phyloP scores from a whole-genome alignment of 2,888 invertebrate species.

The Zonitis immaculata region DNA sequence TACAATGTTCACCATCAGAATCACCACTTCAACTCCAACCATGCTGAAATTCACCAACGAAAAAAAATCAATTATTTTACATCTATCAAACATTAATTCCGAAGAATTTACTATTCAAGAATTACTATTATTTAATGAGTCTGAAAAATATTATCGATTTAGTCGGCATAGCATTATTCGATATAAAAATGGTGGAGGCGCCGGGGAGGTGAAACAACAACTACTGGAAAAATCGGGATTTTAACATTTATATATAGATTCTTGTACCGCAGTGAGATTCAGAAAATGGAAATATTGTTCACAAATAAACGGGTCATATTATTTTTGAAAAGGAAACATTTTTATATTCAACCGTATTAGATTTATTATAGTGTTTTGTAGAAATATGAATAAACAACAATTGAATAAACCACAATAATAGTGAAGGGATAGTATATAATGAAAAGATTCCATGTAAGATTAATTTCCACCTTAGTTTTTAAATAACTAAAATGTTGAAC shows the following conservation, averaged over 20 bases:
- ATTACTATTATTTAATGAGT: too few species aligned
- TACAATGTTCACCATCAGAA: constrained; percentile 11
- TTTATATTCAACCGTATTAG: not conserved
- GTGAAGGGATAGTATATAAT: not conserved
- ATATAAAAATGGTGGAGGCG: not conserved
- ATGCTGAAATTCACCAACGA: not conserved
- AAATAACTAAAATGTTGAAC: not conserved
- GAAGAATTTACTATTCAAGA: not conserved
- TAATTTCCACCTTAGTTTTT: not conserved
- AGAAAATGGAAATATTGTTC: not conserved
- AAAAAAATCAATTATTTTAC: not conserved
- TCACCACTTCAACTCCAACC: not conserved
- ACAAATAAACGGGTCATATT: not conserved
- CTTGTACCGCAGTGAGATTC: too few species aligned
- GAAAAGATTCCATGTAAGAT: not conserved
- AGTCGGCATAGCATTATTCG: too few species aligned
- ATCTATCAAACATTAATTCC: not conserved
- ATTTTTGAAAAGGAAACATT: not conserved
- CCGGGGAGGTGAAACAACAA: not conserved
- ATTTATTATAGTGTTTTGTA: not conserved
- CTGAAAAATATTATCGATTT: too few species aligned
- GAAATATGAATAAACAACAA: not conserved
- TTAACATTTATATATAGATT: too few species aligned
- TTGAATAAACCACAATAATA: not conserved
- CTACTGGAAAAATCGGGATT: too few species aligned